Percentiles rank a stretch among this genome's conserved stretches.
These are phyloP conservation scores for Hafferia zeledoni DNA, from an alignment of 2,797 vertebrate genomes.

Conservation along the genomic window DNA sequence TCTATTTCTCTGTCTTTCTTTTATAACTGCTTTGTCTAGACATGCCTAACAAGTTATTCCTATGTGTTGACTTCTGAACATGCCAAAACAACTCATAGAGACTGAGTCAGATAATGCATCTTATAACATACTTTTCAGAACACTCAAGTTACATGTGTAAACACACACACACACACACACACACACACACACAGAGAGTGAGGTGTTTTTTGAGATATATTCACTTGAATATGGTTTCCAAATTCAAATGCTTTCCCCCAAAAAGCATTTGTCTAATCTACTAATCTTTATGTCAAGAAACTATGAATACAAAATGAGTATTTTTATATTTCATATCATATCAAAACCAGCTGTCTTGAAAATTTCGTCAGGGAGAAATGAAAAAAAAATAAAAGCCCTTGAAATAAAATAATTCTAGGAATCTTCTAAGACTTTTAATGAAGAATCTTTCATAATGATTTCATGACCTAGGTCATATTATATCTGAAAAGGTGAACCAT, in stretches of 20 bases:
- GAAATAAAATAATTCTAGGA: background rate
- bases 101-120: slow-evolving; percentile 41
- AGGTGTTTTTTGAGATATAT: slow-evolving; percentile 11
- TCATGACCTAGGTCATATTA: background rate
- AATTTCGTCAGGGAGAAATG: background rate
- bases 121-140: slow-evolving; percentile 36
- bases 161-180: background rate
- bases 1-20: slow-evolving; percentile 10
- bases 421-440: background rate
- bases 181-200: too few species aligned
- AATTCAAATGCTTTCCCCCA: background rate
- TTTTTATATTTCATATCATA: background rate
- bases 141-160: slow-evolving; percentile 31
- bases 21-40: slow-evolving; percentile 52
- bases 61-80: slow-evolving; percentile 69
- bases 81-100: slow-evolving; percentile 32
- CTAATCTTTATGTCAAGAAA: background rate
- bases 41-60: slow-evolving; percentile 72
- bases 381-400: background rate
- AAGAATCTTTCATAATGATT: background rate
- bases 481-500: background rate
- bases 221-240: background rate
- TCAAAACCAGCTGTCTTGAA: background rate
- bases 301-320: background rate
- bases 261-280: background rate